phyloP scores from a whole-genome alignment of 2,888 invertebrate genomes.

The Lasioglossum figueresi region DNA sequence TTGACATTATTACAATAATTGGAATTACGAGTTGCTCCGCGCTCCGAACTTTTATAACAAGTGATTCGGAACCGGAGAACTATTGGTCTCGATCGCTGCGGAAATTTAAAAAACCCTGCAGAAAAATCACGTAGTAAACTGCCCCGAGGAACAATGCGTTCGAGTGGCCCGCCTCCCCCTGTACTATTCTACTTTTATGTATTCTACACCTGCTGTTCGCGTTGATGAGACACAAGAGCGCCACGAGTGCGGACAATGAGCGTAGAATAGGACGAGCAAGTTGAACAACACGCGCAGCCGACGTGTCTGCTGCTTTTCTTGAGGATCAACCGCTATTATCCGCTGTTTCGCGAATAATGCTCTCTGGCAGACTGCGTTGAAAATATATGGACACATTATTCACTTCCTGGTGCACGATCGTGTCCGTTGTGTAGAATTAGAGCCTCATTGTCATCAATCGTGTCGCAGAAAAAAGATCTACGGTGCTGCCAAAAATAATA shows the following conservation, averaged over 20 bases:
- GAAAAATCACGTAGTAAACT: neutral
- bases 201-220: neutral
- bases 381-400: neutral
- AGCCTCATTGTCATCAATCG: neutral
- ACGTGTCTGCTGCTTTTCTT: conserved; percentile 4
- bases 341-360: neutral
- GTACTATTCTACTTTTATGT: neutral
- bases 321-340: neutral
- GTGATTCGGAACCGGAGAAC: neutral
- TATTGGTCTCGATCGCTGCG: neutral
- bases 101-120: neutral
- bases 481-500: neutral
- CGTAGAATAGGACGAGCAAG: neutral
- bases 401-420: neutral
- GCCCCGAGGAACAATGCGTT: neutral
- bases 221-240: neutral
- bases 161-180: neutral
- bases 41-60: conserved; percentile 57
- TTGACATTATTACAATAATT: conserved; percentile 64
- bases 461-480: neutral
- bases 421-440: neutral
- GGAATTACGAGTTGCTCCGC: conserved; percentile 46
- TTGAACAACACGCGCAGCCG: neutral
- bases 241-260: neutral
- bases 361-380: neutral